Conservation (phyloP, 2,888 invertebrate genomes). For the Standfussiana lucernea region DNA sequence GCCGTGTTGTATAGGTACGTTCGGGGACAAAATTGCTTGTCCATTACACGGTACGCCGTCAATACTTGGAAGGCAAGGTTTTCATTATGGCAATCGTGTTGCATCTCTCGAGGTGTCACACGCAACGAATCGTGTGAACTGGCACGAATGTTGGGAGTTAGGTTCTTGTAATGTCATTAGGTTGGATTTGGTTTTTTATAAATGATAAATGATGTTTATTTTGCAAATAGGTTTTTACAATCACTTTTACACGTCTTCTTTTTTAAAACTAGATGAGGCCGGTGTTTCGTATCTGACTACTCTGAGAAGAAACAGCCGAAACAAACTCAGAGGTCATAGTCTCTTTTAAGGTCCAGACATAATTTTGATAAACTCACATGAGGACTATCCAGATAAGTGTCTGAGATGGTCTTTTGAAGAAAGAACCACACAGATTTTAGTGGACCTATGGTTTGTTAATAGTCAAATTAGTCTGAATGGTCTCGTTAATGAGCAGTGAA, state of each 20-base stretch:
- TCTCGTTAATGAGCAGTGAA: neutral
- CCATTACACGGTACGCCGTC: conserved; percentile 39
- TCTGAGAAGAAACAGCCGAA: too few relatives aligned
- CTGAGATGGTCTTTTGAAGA: too few relatives aligned
- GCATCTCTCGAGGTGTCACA: conserved; percentile 60
- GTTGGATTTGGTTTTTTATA: conserved; percentile 16
- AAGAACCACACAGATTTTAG: too few relatives aligned
- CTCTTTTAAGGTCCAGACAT: too few relatives aligned
- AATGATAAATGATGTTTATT: too few relatives aligned
- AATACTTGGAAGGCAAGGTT: conserved; percentile 56
- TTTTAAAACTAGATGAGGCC: too few relatives aligned
- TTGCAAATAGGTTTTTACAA: too few relatives aligned
- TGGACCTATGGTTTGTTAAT: conserved; percentile 10
- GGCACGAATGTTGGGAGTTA: conserved; percentile 67
- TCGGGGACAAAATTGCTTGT: conserved; percentile 35
- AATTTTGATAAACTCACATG: too few relatives aligned
- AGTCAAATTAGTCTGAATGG: conserved; percentile 18
- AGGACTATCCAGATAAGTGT: too few relatives aligned
- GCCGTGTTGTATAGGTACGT: conserved; percentile 12
- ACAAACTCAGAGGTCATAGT: too few relatives aligned
- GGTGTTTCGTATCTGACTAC: too few relatives aligned
- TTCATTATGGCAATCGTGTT: conserved; percentile 61
- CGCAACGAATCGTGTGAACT: conserved; percentile 70
- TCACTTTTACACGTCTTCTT: too few relatives aligned
- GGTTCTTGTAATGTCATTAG: conserved; percentile 47